Base-by-base conservation (phyloP, 2,888 invertebrate genomes). In the Archips xylosteana region DNA sequence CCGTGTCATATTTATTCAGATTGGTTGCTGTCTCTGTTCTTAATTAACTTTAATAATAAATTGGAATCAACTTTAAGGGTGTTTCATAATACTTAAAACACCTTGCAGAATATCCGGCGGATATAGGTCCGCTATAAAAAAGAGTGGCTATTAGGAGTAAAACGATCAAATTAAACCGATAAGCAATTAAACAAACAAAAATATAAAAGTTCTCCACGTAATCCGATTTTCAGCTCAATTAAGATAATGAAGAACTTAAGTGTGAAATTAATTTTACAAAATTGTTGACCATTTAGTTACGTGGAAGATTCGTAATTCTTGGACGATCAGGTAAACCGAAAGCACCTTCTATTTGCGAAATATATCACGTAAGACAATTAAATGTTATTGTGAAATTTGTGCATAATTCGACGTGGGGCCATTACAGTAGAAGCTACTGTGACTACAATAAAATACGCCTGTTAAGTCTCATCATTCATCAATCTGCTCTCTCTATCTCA, bases 341-440 rank as follows among this genome's bases (percentile, higher is more conserved):
- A 45, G 45, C 62, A 62, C 62, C 62, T 23, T 62, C 45, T 61
- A 42, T 39, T 62, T 62, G 23, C 63, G 47, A 63, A 32, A 45
- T 45, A 8, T 45, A 63, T 32, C 63, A 45, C 60, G 63, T 63
- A 63, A 63, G 63, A 45, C 47, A 47, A 47, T 63, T 63, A 63
- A 45, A 63, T 32, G 13, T 60, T 13, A 63, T 63, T 63, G 63
- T 63, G 47, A n/a, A 39, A 39, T 39, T 39, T 39, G 6, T 39
- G 6, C 39, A 39, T 39, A 36, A 36, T 36, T 36, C 6, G 13
- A 45, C 4, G 12, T 10, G 36, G 23, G 23, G 34, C 32, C 12
- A 13, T 0, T 12, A 32, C 4, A 51, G 49, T 49, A 49, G 13
- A 12, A 3, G 47, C 47, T 49, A 3, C n/a, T n/a, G 47, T 13